phyloP scores from a whole-genome alignment of 2,888 invertebrate species.

The Automeris io region DNA sequence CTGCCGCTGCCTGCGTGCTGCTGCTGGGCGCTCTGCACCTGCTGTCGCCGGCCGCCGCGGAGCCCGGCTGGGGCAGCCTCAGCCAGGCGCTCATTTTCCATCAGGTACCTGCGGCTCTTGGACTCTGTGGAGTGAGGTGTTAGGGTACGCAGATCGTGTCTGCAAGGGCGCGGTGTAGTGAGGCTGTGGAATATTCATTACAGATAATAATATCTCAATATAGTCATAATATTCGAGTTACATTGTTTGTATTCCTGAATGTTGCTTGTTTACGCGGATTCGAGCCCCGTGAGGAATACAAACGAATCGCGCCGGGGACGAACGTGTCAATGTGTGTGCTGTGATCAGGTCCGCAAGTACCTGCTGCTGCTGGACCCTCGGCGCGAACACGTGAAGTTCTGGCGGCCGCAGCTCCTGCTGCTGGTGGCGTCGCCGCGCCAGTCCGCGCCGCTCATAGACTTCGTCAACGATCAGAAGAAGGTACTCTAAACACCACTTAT shows the following conservation, averaged over 20 bases:
- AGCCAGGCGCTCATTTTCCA: slow-evolving; percentile 99
- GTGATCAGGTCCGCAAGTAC: slow-evolving; percentile 95
- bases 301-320: no score
- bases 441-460: slow-evolving; percentile 94
- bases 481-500: no score
- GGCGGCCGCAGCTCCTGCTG: slow-evolving; percentile 97
- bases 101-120: slow-evolving; percentile 80
- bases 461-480: slow-evolving; percentile 99
- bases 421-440: slow-evolving; percentile 94
- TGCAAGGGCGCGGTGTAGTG: no score
- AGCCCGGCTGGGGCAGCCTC: slow-evolving; percentile 95
- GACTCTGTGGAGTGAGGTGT: no score
- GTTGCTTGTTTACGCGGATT: no score
- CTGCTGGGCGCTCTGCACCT: slow-evolving; percentile 93
- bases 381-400: slow-evolving; percentile 99
- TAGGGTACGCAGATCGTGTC: no score
- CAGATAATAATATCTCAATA: no score
- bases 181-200: no score
- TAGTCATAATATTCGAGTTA: no score
- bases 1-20: slow-evolving; percentile 89
- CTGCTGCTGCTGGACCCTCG: slow-evolving; percentile 95
- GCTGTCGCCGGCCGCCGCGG: slow-evolving; percentile 89
- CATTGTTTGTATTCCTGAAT: no score
- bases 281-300: no score
- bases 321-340: no score